phyloP scores from a whole-genome alignment of 1,140 invertebrate species.

The Drosophila athabasca region DNA sequence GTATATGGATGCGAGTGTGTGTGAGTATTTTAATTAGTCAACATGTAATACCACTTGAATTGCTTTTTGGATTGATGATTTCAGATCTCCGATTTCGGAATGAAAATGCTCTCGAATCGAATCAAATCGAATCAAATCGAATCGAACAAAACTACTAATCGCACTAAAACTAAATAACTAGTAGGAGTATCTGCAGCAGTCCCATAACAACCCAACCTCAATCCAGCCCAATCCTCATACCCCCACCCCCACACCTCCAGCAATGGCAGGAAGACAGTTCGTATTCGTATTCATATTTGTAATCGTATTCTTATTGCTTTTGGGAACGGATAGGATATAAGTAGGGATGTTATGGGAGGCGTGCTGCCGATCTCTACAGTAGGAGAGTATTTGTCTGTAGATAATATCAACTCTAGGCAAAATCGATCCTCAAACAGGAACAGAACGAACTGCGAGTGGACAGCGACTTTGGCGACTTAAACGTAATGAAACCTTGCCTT shows the following conservation, averaged over 20 bases:
- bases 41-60: constrained; percentile 73
- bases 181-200: background rate
- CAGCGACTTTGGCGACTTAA: constrained; percentile 53
- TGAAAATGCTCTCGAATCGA: constrained; percentile 13
- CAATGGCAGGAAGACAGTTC: constrained; percentile 33
- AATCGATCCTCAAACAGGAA: constrained; percentile 30
- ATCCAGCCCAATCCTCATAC: constrained; percentile 1
- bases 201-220: background rate
- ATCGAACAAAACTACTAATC: constrained; percentile 35
- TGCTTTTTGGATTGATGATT: constrained; percentile 59
- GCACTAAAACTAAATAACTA: constrained; percentile 65
- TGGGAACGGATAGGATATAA: constrained; percentile 9
- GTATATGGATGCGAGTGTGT: too few species aligned
- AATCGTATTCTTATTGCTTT: constrained; percentile 35
- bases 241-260: background rate
- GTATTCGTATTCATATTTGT: constrained; percentile 8
- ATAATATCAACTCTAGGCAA: constrained; percentile 15
- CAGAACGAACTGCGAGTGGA: constrained; percentile 48
- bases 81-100: background rate
- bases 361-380: constrained; percentile 1
- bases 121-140: constrained; percentile 6
- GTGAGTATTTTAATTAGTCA: constrained; percentile 15
- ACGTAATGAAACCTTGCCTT: constrained; percentile 70
- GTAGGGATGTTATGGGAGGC: background rate
- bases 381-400: background rate